Base-by-base conservation (phyloP, 2,797 vertebrate genomes). In the Enteromius fasciolatus region DNA sequence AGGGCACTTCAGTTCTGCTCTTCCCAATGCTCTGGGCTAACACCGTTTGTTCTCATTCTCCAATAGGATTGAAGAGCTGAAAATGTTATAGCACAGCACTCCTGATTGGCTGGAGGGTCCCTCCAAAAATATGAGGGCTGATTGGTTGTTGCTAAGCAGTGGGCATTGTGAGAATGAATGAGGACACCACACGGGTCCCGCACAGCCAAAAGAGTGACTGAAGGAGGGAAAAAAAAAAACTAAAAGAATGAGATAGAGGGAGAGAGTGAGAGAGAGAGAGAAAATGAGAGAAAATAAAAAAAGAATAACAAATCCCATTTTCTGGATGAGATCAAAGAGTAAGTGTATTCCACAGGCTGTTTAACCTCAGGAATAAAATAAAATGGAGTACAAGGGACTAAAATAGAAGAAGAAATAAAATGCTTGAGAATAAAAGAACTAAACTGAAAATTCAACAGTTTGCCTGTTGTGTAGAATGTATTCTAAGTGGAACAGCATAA, bases 121-220 rank as follows among this genome's bases (percentile, higher is more conserved):
- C 91, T 91, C 92, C 92, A 94, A 94, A 95, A 94, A 93, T 92
- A 92, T 93, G 91, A 91, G 92, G 91, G 81, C 91, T 91, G 94
- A 95, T 95, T 95, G 94, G 94, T 90, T 95, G 95, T 95, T 95
- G 94, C 95, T 94, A 95, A 95, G 94, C 94, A 95, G 94, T 94
- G 90, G 80, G 89, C 87, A 92, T 89, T 89, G 81, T 87, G 92
- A 92, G 93, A 92, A 92, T 91, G 91, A 89, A 92, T 91, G 91
- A 87, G 92, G 87, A 91, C 89, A 88, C 90, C 81, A 80, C 61
- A 83, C 87, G 83, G 39, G 84, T 87, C 87, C 90, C 89, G 39
- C 89, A 89, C 81, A 76, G 41, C 85, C 90, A 90, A 88, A 78
- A 86, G 85, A 87, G 88, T 84, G 89, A 91, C 89, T 89, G 89